phyloP scores from a whole-genome alignment of 2,888 invertebrate species.

The Standfussiana lucernea region DNA sequence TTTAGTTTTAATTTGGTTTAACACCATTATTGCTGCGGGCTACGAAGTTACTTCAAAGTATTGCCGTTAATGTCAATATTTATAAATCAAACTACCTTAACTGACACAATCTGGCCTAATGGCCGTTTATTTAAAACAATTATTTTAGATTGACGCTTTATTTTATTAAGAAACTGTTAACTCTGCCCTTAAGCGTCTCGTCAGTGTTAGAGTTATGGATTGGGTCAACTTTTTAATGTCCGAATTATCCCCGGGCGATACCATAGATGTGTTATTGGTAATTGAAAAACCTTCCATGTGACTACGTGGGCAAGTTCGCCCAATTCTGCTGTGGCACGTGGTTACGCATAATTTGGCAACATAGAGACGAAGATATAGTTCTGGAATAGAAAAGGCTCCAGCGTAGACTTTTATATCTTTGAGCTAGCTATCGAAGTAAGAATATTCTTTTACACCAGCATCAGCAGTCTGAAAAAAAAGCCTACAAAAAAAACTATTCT shows the following conservation, averaged over 20 bases:
- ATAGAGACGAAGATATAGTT: neutral
- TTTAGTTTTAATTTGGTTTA: constrained; percentile 24
- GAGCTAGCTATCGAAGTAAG: neutral
- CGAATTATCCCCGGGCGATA: constrained; percentile 18
- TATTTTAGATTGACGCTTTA: constrained; percentile 58
- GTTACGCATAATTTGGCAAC: neutral
- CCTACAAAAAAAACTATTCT: too few species aligned
- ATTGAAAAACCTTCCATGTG: constrained; percentile 34
- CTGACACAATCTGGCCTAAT: constrained; percentile 62
- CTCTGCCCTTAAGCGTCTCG: constrained; percentile 53
- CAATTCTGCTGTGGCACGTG: neutral
- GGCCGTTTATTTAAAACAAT: constrained; percentile 62
- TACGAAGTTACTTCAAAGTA: constrained; percentile 43
- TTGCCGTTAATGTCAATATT: constrained; percentile 64
- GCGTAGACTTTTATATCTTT: neutral
- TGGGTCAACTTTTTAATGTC: constrained; percentile 27
- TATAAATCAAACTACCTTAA: constrained; percentile 56
- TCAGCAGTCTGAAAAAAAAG: too few species aligned
- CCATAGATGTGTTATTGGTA: constrained; percentile 2
- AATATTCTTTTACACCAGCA: neutral
- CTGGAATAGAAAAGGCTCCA: neutral
- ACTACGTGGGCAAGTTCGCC: neutral
- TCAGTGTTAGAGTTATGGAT: constrained; percentile 39
- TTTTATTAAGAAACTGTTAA: constrained; percentile 61
- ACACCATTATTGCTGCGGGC: constrained; percentile 45